Percentiles rank a stretch among this genome's conserved stretches.
Conservation (phyloP, 2,113 vertebrate species). For the Psittacula cyanocephala region DNA sequence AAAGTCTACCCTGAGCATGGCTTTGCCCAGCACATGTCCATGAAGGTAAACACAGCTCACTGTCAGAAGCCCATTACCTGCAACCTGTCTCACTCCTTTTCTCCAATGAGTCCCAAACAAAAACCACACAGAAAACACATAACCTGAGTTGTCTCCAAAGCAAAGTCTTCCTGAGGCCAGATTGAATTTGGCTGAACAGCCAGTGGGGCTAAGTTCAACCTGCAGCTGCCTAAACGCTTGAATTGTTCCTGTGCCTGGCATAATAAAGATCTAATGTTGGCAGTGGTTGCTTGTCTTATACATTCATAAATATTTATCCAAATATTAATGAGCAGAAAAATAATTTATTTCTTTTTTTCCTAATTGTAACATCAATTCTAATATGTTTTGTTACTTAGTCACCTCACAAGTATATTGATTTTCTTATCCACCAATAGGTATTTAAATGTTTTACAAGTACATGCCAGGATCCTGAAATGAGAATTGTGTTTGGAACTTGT, state of each 20-base stretch:
- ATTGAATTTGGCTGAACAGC: neutral
- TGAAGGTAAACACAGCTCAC: neutral
- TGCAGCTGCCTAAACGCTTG: constrained; percentile 26
- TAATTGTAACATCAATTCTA: constrained; percentile 69
- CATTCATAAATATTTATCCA: constrained; percentile 23
- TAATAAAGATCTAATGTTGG: constrained; percentile 54
- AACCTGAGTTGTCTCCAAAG: neutral
- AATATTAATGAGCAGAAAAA: constrained; percentile 40
- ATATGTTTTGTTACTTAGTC: constrained; percentile 39
- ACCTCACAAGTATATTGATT: constrained; percentile 11
- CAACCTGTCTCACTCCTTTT: neutral
- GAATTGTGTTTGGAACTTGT: neutral
- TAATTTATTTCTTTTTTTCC: constrained; percentile 61
- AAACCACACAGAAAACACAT: neutral
- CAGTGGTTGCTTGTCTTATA: constrained; percentile 26
- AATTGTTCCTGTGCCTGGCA: constrained; percentile 11
- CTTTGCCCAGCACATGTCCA: neutral
- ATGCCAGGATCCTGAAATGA: constrained; percentile 30
- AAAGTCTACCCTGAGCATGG: neutral
- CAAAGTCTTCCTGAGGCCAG: neutral
- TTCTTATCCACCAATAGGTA: constrained; percentile 11
- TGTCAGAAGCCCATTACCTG: neutral
- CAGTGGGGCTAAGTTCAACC: neutral
- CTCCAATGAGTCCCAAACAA: neutral
- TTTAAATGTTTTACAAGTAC: constrained; percentile 29